Percentiles rank a stretch among this genome's conserved stretches.
phyloP scores from a whole-genome alignment of 2,888 invertebrate genomes.

The Athetis lepigone region DNA sequence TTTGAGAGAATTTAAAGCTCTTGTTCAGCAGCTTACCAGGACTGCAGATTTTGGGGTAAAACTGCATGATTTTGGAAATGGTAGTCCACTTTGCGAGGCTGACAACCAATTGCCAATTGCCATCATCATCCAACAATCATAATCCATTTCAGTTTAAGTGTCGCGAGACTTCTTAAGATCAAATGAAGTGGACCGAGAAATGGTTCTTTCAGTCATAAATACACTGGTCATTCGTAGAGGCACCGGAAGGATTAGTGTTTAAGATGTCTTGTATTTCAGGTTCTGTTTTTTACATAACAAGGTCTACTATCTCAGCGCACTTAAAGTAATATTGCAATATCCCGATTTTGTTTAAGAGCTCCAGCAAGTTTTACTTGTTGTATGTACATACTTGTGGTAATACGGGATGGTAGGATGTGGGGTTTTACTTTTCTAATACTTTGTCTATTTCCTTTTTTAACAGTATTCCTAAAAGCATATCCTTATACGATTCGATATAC shows the following conservation, averaged over 20 bases:
- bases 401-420: too few species aligned
- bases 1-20: too few species aligned
- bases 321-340: neutral
- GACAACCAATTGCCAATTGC: neutral
- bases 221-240: neutral
- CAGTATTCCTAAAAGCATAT: neutral
- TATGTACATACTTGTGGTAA: too few species aligned
- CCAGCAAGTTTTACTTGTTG: too few species aligned
- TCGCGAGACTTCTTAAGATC: neutral
- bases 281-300: neutral
- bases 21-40: too few species aligned
- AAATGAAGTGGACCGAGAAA: neutral
- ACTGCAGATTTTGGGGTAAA: too few species aligned
- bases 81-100: neutral
- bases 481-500: neutral
- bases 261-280: neutral
- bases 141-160: neutral
- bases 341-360: too few species aligned
- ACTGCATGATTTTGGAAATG: neutral
- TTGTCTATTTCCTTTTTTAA: neutral
- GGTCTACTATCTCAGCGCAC: neutral
- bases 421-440: neutral
- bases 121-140: too few species aligned
- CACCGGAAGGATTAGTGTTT: neutral
- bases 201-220: neutral